phyloP scores from a whole-genome alignment of 2,113 vertebrate species.

The Gracilinanus agilis region DNA sequence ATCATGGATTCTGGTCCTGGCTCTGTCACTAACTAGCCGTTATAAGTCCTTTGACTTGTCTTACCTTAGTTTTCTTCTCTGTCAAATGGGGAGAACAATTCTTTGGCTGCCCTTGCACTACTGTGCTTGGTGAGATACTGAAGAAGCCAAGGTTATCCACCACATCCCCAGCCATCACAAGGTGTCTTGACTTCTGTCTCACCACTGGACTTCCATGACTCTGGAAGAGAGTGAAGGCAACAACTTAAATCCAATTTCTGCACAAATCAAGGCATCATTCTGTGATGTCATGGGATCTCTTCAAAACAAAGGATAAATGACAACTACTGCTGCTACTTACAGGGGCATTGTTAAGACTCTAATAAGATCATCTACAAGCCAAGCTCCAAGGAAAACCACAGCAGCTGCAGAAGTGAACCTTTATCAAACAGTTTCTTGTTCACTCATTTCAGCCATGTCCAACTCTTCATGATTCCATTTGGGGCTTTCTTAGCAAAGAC shows the following conservation, averaged over 20 bases:
- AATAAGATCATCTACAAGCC: background rate
- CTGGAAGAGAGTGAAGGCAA: no score
- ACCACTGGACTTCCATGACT: no score
- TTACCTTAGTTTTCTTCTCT: background rate
- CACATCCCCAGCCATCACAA: no score
- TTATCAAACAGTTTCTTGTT: background rate
- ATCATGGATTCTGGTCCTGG: background rate
- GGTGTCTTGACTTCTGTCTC: no score
- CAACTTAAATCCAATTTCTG: no score
- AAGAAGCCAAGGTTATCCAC: no score
- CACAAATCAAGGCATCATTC: no score
- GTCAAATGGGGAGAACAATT: background rate
- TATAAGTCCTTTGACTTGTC: background rate
- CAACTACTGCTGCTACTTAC: background rate
- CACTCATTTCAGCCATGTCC: no score
- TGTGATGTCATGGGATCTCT: no score
- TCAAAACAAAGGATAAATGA: no score
- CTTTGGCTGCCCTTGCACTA: background rate
- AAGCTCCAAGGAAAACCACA: background rate
- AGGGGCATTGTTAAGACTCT: background rate
- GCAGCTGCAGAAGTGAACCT: background rate
- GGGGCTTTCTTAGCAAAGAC: no score
- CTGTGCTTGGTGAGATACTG: background rate
- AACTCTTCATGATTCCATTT: no score
- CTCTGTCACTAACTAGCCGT: background rate